These are phyloP conservation scores for Dendrolimus punctatus DNA, from an alignment of 1,140 invertebrate genomes.

Conservation along the genomic window DNA sequence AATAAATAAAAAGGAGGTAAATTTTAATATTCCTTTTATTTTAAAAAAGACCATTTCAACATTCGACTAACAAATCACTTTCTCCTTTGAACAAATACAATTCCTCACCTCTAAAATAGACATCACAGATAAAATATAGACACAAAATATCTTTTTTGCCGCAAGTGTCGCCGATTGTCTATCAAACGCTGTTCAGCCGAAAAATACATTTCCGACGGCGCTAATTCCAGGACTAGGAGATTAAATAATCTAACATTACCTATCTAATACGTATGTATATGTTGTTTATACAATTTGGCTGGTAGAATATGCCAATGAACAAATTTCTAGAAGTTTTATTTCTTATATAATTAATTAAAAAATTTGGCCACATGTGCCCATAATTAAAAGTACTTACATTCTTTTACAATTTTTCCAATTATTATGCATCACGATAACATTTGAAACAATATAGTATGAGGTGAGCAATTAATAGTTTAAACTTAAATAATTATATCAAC, in stretches of 20 bases:
- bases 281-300: too few relatives aligned
- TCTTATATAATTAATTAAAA: too few relatives aligned
- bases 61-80: slow-evolving; percentile 37
- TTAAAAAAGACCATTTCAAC: slow-evolving; percentile 49
- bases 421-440: too few relatives aligned
- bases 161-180: slow-evolving; percentile 28
- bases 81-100: slow-evolving; percentile 35
- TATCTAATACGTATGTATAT: slow-evolving; percentile 3
- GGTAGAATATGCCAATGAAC: too few relatives aligned
- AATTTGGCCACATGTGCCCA: too few relatives aligned
- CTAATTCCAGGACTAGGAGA: too few relatives aligned
- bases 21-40: slow-evolving; percentile 37
- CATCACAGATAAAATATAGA: slow-evolving; percentile 63
- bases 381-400: too few relatives aligned
- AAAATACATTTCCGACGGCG: background rate
- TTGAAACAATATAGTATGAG: too few relatives aligned
- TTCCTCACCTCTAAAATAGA: slow-evolving; percentile 44
- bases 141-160: slow-evolving; percentile 46
- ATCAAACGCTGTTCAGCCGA: slow-evolving; percentile 30
- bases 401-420: too few relatives aligned
- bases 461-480: too few relatives aligned
- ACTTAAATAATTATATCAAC: too few relatives aligned
- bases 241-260: background rate
- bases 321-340: too few relatives aligned
- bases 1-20: slow-evolving; percentile 9